phyloP scores from a whole-genome alignment of 2,888 invertebrate genomes.

The Octonoba sinensis region DNA sequence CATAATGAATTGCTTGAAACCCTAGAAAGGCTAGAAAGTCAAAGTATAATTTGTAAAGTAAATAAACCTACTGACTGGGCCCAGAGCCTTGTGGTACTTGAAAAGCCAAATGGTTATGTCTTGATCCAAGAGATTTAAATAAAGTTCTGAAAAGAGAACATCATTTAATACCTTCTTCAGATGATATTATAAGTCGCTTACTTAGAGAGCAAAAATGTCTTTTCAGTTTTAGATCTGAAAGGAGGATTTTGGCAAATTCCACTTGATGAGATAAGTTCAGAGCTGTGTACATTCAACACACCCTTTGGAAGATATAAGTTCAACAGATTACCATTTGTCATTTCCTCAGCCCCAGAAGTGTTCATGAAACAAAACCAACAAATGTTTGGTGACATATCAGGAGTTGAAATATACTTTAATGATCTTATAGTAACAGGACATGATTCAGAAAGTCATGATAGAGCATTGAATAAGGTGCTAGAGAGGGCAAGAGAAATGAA shows the following conservation, averaged over 20 bases:
- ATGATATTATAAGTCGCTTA: slow-evolving; percentile 18
- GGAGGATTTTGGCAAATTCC: slow-evolving; percentile 18
- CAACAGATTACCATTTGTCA: slow-evolving; percentile 20
- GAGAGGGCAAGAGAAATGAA: neutral
- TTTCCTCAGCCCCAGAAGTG: slow-evolving; percentile 22
- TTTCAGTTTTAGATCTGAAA: slow-evolving; percentile 17
- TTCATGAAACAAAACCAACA: slow-evolving; percentile 13
- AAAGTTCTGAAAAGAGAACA: slow-evolving; percentile 13
- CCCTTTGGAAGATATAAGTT: slow-evolving; percentile 32
- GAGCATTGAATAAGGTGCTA: neutral
- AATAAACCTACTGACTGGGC: slow-evolving; percentile 23
- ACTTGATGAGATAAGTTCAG: slow-evolving; percentile 19
- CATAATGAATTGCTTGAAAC: slow-evolving; percentile 5
- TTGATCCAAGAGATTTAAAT: slow-evolving; percentile 28
- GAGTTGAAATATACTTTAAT: slow-evolving; percentile 22
- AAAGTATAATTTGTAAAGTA: neutral
- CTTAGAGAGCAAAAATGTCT: neutral
- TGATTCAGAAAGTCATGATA: neutral
- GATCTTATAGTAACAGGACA: neutral
- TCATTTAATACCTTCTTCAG: slow-evolving; percentile 16
- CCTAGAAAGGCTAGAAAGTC: neutral
- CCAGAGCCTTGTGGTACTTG: neutral
- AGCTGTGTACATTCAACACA: slow-evolving; percentile 25
- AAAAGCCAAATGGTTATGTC: slow-evolving; percentile 12
- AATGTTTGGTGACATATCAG: slow-evolving; percentile 23